These are phyloP conservation scores for Timema cristinae DNA, from an alignment of 2,888 invertebrate genomes.

Conservation along the genomic window DNA sequence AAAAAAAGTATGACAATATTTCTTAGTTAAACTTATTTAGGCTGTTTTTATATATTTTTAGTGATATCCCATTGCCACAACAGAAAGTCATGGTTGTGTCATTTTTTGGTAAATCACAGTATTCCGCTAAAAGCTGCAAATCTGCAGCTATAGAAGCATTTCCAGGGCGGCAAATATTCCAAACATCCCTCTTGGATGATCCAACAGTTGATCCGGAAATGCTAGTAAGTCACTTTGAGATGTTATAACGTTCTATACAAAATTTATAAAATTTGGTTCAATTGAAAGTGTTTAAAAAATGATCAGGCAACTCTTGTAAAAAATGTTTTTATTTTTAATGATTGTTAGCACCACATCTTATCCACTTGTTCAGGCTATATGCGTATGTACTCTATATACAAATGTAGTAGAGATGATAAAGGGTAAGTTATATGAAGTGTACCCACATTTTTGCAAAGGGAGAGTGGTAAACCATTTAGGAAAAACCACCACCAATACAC, in stretches of 20 bases:
- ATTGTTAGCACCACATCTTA: not conserved
- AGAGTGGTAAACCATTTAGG: too few species aligned
- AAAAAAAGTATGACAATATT: too few species aligned
- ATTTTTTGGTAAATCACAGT: slow-evolving; percentile 66
- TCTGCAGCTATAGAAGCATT: slow-evolving; percentile 55
- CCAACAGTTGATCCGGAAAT: slow-evolving; percentile 41
- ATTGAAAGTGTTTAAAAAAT: slow-evolving; percentile 10
- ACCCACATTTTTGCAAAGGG: too few species aligned
- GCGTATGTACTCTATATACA: not conserved
- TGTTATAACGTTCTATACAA: not conserved
- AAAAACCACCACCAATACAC: too few species aligned
- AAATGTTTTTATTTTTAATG: not conserved
- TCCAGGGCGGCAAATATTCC: slow-evolving; percentile 42
- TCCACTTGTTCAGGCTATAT: not conserved
- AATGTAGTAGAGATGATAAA: not conserved
- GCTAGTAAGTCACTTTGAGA: slow-evolving; percentile 38
- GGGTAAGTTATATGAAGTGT: too few species aligned
- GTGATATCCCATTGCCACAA: slow-evolving; percentile 47
- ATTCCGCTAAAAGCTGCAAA: slow-evolving; percentile 60
- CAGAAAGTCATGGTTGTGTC: slow-evolving; percentile 65
- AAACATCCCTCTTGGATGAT: slow-evolving; percentile 39
- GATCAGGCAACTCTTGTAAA: not conserved
- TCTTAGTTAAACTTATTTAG: too few species aligned
- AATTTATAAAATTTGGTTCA: slow-evolving; percentile 16
- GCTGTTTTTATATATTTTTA: slow-evolving; percentile 32